phyloP scores from a whole-genome alignment of 2,888 invertebrate genomes.

The Oligia fasciuncula region DNA sequence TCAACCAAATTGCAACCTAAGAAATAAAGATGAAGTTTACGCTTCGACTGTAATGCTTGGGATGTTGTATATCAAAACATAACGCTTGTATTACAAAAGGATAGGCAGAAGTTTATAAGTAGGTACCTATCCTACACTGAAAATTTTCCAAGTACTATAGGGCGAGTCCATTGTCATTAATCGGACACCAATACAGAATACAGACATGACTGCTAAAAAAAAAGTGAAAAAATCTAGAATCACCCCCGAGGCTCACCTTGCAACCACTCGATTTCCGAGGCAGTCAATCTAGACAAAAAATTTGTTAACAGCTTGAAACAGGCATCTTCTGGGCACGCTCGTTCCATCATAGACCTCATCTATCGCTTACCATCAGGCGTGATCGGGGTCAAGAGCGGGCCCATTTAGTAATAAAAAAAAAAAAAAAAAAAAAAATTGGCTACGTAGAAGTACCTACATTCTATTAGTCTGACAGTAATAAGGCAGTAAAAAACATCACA shows the following conservation, averaged over 20 bases:
- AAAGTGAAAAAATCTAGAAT: neutral
- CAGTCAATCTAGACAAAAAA: neutral
- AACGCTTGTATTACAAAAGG: neutral
- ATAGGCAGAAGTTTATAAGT: neutral
- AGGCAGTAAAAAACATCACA: neutral
- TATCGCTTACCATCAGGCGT: too few relatives aligned
- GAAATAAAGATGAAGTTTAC: neutral
- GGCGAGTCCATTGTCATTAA: neutral
- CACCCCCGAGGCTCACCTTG: too few relatives aligned
- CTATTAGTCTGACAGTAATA: neutral
- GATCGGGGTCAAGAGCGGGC: too few relatives aligned
- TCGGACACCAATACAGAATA: neutral
- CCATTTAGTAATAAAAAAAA: too few relatives aligned
- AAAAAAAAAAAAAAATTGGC: too few relatives aligned
- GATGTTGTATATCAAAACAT: neutral
- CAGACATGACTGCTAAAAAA: neutral
- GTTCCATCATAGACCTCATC: too few relatives aligned
- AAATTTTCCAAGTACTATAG: neutral
- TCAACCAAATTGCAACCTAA: neutral
- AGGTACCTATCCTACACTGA: too few relatives aligned
- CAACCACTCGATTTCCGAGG: neutral
- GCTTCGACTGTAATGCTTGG: neutral
- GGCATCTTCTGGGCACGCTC: too few relatives aligned
- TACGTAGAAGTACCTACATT: neutral
- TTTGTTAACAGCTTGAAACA: neutral